A percentile compares a stretch with the other conserved stretches of the same genome.
phyloP scores from a whole-genome alignment of 1,140 invertebrate genomes.

The Lanistes nyassanus region DNA sequence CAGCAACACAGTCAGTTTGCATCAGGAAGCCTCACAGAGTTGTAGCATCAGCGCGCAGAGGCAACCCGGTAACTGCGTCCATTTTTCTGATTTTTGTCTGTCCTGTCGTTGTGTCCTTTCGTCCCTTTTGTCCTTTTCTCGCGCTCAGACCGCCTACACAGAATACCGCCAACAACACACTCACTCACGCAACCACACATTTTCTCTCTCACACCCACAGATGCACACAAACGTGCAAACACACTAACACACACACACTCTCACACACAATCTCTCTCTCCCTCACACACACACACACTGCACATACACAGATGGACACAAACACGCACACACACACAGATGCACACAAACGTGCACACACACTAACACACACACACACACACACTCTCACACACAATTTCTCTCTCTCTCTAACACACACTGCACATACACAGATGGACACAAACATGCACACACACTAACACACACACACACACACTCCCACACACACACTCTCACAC shows the following conservation, averaged over 20 bases:
- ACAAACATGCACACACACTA: constrained; percentile 9
- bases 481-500: constrained; percentile 2
- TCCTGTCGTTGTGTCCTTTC: neutral
- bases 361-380: constrained; percentile 12
- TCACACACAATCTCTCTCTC: constrained; percentile 3
- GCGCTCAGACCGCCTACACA: no score
- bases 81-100: no score
- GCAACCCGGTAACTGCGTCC: no score
- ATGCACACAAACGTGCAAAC: neutral
- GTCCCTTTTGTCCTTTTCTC: neutral
- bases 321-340: no score
- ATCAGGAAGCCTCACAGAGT: no score
- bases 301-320: neutral
- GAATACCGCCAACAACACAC: no score
- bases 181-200: neutral
- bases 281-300: constrained; percentile 1
- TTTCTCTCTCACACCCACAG: neutral
- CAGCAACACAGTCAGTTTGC: no score
- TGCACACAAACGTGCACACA: no score
- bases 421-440: constrained; percentile 8
- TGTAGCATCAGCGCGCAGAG: no score
- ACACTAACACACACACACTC: constrained; percentile 1
- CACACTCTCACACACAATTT: neutral
- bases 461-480: neutral
- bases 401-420: no score